A percentile compares a stretch with the other conserved stretches of the same genome.
Conservation (phyloP, 2,113 vertebrate species). For the Rhinoptilus africanus region DNA sequence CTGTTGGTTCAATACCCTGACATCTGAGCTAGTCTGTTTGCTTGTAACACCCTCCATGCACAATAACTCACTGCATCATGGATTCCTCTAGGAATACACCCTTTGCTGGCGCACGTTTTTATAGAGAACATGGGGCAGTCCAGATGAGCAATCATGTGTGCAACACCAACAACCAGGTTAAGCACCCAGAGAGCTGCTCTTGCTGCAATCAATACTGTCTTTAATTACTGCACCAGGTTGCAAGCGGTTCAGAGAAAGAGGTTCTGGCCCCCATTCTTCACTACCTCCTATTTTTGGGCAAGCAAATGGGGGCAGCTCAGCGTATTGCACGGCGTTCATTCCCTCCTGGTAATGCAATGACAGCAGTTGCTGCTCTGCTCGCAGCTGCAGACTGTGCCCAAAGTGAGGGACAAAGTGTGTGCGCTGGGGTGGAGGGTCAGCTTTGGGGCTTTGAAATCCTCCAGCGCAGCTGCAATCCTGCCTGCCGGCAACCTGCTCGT, state of each 20-base stretch:
- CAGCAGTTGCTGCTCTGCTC: not conserved
- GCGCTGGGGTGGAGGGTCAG: not conserved
- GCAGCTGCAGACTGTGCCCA: not conserved
- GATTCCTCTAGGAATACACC: not conserved
- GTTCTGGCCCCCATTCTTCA: not conserved
- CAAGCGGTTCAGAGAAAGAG: not conserved
- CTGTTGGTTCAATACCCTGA: not conserved
- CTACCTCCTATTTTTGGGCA: not conserved
- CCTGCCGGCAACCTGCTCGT: not conserved
- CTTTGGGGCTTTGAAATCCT: not conserved
- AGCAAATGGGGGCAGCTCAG: not conserved
- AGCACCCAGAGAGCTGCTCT: not conserved
- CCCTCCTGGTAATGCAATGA: not conserved
- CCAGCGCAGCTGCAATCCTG: not conserved
- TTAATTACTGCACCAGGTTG: not conserved
- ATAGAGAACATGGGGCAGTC: not conserved
- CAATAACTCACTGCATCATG: not conserved
- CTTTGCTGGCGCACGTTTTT: not conserved
- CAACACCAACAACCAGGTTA: not conserved
- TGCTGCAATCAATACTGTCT: not conserved
- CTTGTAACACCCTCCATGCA: not conserved
- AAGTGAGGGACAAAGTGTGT: not conserved
- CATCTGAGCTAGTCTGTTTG: not conserved
- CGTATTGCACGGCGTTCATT: fast-evolving
- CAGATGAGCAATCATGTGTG: not conserved